phyloP scores from a whole-genome alignment of 1,140 invertebrate species.

The Pseudoatta argentina region DNA sequence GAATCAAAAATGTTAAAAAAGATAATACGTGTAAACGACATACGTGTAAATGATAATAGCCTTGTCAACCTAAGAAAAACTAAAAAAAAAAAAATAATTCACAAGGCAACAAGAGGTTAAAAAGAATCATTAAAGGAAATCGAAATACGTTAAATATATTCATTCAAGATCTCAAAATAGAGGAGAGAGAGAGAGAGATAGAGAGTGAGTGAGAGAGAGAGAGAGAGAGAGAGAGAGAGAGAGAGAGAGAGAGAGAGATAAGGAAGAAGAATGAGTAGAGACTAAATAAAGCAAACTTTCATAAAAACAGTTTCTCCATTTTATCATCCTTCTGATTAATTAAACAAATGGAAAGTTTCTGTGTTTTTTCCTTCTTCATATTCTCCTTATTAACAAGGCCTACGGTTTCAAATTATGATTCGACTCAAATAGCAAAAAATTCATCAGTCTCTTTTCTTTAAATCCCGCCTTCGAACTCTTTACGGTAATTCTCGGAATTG shows the following conservation, averaged over 20 bases:
- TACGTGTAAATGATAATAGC: neutral
- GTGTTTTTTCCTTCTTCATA: neutral
- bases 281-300: slow-evolving; percentile 76
- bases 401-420: slow-evolving; percentile 52
- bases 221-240: neutral
- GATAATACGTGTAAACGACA: no score
- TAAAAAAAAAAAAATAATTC: neutral
- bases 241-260: neutral
- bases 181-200: neutral
- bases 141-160: neutral
- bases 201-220: neutral
- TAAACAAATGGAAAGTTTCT: slow-evolving; percentile 14
- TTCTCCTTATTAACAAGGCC: neutral
- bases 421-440: slow-evolving; percentile 20
- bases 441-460: neutral
- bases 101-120: neutral
- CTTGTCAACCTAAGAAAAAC: neutral
- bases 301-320: slow-evolving; percentile 77
- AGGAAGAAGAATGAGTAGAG: neutral
- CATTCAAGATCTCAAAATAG: neutral
- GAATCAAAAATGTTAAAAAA: neutral
- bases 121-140: neutral
- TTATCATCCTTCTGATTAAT: slow-evolving; percentile 35
- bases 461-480: no score
- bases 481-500: no score